These are phyloP conservation scores for Corbicula japonica DNA, from an alignment of 2,888 invertebrate genomes.

Conservation along the genomic window DNA sequence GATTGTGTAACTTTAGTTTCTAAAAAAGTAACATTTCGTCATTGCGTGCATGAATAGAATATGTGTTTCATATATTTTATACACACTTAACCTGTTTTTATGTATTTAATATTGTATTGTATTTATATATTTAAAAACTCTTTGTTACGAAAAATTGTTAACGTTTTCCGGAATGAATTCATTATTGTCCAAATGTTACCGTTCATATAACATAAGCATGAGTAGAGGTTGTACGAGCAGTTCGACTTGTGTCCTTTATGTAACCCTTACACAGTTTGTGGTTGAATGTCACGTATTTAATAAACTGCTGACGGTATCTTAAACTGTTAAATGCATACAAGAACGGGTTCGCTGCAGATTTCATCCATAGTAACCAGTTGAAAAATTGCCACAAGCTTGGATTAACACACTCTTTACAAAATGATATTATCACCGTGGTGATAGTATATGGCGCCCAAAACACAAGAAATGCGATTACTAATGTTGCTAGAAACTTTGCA, in stretches of 20 bases:
- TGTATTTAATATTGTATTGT: no score
- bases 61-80: no score
- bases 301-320: conserved; percentile 67
- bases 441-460: conserved; percentile 78
- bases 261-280: conserved; percentile 10
- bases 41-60: no score
- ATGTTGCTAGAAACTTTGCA: conserved; percentile 65
- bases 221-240: neutral
- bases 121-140: no score
- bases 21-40: no score
- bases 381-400: conserved; percentile 97
- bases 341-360: conserved; percentile 79
- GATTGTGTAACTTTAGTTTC: no score
- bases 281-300: conserved; percentile 28
- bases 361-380: conserved; percentile 78
- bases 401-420: conserved; percentile 92
- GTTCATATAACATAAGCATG: no score
- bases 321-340: conserved; percentile 77
- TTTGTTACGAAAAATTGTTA: no score
- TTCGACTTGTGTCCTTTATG: neutral
- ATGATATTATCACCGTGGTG: conserved; percentile 68
- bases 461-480: conserved; percentile 71
- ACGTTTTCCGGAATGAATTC: no score
- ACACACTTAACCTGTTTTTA: no score
- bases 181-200: no score